Percentiles rank a stretch among this genome's conserved stretches.
These are phyloP conservation scores for Etheostoma cragini DNA, from an alignment of 2,113 vertebrate species.

Conservation along the genomic window DNA sequence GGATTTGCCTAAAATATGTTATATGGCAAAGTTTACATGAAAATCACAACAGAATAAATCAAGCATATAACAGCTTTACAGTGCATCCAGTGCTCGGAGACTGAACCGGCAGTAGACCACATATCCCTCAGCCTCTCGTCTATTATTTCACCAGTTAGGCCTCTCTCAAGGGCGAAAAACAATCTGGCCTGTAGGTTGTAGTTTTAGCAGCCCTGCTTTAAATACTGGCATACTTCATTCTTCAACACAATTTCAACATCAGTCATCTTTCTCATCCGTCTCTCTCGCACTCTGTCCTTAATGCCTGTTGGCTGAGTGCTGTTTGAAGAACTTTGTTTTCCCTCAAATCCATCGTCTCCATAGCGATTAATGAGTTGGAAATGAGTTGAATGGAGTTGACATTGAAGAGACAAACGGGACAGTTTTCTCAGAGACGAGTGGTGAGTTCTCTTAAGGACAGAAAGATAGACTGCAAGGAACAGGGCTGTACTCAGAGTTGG, in stretches of 20 bases:
- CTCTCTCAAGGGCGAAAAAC: conserved; percentile 53
- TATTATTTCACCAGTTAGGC: conserved; percentile 25
- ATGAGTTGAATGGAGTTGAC: conserved; percentile 51
- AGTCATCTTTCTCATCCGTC: conserved; percentile 17
- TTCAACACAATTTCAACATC: conserved; percentile 32
- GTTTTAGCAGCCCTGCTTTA: conserved; percentile 28
- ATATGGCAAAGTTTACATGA: too few relatives aligned
- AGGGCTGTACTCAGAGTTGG: conserved; percentile 1
- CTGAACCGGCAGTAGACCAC: neutral
- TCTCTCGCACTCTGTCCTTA: conserved; percentile 28
- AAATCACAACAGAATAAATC: neutral
- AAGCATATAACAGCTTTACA: too few relatives aligned
- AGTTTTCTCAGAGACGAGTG: conserved; percentile 35
- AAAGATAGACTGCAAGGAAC: neutral
- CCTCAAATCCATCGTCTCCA: conserved; percentile 54
- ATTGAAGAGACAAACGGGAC: conserved; percentile 50
- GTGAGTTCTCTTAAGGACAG: conserved; percentile 32
- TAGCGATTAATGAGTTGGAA: conserved; percentile 61
- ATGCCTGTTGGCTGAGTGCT: conserved; percentile 48
- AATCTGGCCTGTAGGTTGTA: conserved; percentile 14
- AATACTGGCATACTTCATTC: conserved; percentile 31
- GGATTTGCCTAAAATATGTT: too few relatives aligned
- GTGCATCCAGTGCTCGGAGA: neutral
- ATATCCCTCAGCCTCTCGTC: conserved; percentile 19
- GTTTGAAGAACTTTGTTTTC: conserved; percentile 61